These are phyloP conservation scores for Eucera pruinosa DNA, from an alignment of 2,888 invertebrate species.

Conservation along the genomic window DNA sequence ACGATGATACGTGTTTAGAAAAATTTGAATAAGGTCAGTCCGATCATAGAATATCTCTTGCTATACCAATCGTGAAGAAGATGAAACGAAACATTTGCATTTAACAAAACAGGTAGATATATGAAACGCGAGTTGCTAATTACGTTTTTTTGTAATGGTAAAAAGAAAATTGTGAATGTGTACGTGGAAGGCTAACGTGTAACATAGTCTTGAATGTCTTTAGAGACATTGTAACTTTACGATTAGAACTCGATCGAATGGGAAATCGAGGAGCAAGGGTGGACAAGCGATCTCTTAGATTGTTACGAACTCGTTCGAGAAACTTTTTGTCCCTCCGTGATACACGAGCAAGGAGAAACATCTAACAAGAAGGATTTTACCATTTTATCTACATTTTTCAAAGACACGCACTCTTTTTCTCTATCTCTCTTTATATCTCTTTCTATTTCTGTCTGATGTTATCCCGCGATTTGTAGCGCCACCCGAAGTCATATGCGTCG, in stretches of 20 bases:
- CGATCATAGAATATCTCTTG: not conserved
- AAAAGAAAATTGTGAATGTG: not conserved
- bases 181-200: not conserved
- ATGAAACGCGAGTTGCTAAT: no score
- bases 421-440: conserved; percentile 58
- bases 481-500: conserved; percentile 50
- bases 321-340: conserved; percentile 54
- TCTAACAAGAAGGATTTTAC: conserved; percentile 53
- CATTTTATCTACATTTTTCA: conserved; percentile 65
- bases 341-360: conserved; percentile 42
- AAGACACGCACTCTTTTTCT: conserved; percentile 58
- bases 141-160: not conserved
- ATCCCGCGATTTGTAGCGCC: conserved; percentile 50
- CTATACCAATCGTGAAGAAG: no score
- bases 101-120: not conserved
- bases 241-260: conserved; percentile 38
- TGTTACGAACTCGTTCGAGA: conserved; percentile 60
- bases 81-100: not conserved
- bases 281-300: conserved; percentile 62
- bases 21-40: not conserved
- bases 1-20: not conserved
- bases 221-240: not conserved
- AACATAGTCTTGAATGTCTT: conserved; percentile 13
- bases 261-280: conserved; percentile 39
- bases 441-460: conserved; percentile 56